A percentile compares a stretch with the other conserved stretches of the same genome.
Conservation (phyloP, 2,888 invertebrate genomes). For the Phytoseiulus persimilis region DNA sequence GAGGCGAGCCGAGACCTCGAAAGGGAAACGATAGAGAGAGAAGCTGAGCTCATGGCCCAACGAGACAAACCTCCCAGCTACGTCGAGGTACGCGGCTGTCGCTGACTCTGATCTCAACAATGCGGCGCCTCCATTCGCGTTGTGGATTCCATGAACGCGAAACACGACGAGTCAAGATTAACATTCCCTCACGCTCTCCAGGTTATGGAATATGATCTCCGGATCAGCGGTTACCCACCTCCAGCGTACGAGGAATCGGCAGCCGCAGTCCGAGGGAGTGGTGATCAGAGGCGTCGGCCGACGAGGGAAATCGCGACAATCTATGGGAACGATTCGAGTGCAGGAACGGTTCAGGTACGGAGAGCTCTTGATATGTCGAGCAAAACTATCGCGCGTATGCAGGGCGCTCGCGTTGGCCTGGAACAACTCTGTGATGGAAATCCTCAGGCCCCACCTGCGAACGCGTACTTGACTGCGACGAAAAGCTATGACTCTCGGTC, state of each 20-base stretch:
- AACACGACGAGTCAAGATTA: not conserved
- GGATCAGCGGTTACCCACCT: conserved; percentile 31
- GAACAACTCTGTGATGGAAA: too few species aligned
- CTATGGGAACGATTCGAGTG: not conserved
- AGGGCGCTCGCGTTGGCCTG: too few species aligned
- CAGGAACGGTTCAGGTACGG: not conserved
- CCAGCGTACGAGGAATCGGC: conserved; percentile 29
- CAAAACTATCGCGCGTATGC: too few species aligned
- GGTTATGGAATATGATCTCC: conserved; percentile 35
- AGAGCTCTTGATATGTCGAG: too few species aligned
- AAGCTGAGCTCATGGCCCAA: conserved; percentile 32
- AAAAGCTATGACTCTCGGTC: too few species aligned
- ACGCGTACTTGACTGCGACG: too few species aligned
- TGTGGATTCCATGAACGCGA: not conserved
- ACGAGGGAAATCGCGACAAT: not conserved
- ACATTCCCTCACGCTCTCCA: not conserved
- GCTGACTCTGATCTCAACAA: too few species aligned
- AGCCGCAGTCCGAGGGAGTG: not conserved
- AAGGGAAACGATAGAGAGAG: conserved; percentile 21
- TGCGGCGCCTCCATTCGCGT: not conserved
- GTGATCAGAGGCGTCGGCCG: not conserved
- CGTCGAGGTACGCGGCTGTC: not conserved
- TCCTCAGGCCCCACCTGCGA: too few species aligned
- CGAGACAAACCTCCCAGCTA: conserved; percentile 24
- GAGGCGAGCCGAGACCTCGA: conserved; percentile 17